phyloP scores from a whole-genome alignment of 2,113 vertebrate genomes.

The Proterorhinus semilunaris region DNA sequence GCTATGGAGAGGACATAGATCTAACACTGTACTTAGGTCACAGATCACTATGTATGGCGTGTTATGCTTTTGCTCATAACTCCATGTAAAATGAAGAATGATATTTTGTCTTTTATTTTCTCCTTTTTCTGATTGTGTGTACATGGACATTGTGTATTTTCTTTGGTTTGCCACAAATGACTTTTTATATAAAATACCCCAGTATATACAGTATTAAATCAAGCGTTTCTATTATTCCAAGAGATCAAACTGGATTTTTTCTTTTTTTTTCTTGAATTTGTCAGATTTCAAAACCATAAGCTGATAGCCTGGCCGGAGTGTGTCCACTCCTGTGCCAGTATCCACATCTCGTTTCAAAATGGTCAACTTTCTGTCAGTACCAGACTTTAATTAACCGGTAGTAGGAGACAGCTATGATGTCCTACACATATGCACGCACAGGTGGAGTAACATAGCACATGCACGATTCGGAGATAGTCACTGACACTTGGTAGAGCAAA shows the following conservation, averaged over 20 bases:
- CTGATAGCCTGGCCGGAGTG: conserved; percentile 52
- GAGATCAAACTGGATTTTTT: conserved; percentile 67
- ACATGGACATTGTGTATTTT: conserved; percentile 75
- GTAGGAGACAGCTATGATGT: conserved; percentile 21
- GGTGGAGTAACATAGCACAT: conserved; percentile 25
- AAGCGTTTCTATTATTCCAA: conserved; percentile 62
- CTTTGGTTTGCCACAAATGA: conserved; percentile 69
- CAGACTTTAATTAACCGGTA: neutral
- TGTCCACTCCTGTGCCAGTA: conserved; percentile 2
- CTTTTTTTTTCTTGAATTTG: conserved; percentile 10
- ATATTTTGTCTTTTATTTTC: conserved; percentile 69
- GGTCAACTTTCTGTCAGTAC: conserved; percentile 20
- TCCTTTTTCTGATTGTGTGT: conserved; percentile 73
- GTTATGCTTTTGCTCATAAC: conserved; percentile 80
- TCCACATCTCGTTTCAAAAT: conserved; percentile 18
- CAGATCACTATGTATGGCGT: conserved; percentile 75
- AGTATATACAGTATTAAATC: conserved; percentile 76
- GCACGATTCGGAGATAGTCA: conserved; percentile 36
- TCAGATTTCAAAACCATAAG: conserved; percentile 65
- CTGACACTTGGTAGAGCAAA: conserved; percentile 46
- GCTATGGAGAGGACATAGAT: conserved; percentile 75
- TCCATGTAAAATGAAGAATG: conserved; percentile 83
- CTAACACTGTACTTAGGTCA: conserved; percentile 85
- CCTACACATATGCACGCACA: conserved; percentile 11
- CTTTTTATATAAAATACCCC: conserved; percentile 57